Base-by-base conservation (phyloP, 2,888 invertebrate species). In the Diplazon laetatorius region DNA sequence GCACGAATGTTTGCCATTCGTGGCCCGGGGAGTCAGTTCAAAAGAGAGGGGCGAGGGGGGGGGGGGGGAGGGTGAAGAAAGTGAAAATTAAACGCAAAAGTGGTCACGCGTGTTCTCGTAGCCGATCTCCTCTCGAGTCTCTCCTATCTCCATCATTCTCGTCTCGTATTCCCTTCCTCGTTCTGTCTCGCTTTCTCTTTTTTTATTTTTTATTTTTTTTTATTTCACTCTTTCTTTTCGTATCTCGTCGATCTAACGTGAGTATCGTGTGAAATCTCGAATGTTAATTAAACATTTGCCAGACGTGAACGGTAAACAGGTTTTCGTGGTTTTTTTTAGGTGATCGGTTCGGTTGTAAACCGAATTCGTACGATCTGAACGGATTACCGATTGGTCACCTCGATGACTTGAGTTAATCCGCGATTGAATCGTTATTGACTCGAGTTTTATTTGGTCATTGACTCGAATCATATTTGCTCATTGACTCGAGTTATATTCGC, bases 71-170 rank as follows among this genome's bases (percentile, higher is more conserved):
- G 14, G 1, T 14, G 39, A 20, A 35, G 48, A 46, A 12, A 44
- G 42, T 10, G 50, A 39, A 39, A 66, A 66, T 52, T 66, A 16
- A 66, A 42, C 52, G 65, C 52, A 66, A 66, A 66, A 66, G n/a
- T 39, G n/a, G 65, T 37, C 20, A 52, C 52, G 25, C 37, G 37
- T 39, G 39, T 50, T 22, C 22, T 50, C 50, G 50, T 50, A 37
- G n/a, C 65, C 48, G 50, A 48, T 39, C 52, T 66, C 52, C 50
- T 52, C 10, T 50, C 48, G 50, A 48, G 39, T 39, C 52, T 39
- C 50, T 52, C 10, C 48, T 14, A 48, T 52, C 39, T 37, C 50
- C 25, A 39, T 39, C 52, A 20, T 30, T 65, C 50, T 48, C 65
- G 20, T 66, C 65, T 66, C 52, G 9, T 30, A 52, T 52, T 52